Evolutionary conservation across 35 echinoderm and acorn worm genomes (phyloP).

Genomic region (Ophiothrix spiculata): DNA sequence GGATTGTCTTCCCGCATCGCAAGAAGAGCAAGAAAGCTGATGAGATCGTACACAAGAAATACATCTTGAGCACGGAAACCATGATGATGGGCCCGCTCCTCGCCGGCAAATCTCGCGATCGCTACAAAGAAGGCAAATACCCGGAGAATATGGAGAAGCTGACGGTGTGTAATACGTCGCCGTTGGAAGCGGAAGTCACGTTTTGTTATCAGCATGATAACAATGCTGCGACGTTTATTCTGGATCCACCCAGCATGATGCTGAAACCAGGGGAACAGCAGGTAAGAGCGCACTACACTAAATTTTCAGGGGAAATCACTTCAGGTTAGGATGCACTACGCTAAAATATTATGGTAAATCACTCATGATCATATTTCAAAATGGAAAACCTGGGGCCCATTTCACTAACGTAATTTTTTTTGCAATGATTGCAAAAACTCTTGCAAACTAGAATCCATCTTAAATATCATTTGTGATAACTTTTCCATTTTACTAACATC

Average conservation of each 20-base stretch:
- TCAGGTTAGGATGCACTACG: too few species aligned
- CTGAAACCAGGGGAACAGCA: conserved; percentile 89
- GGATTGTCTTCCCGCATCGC: conserved; percentile 95
- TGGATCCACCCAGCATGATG: conserved; percentile 83
- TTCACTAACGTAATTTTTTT: too few species aligned
- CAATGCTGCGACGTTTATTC: conserved; percentile 81
- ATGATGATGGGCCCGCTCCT: conserved; percentile 91
- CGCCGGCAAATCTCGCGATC: conserved; percentile 90
- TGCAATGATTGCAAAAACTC: too few species aligned
- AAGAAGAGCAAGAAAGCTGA: conserved; percentile 94
- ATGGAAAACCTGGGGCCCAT: too few species aligned
- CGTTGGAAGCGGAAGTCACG: conserved; percentile 82
- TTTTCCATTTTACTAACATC: too few species aligned
- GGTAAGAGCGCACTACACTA: too few species aligned
- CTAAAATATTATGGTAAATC: too few species aligned
- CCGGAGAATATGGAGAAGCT: conserved; percentile 97
- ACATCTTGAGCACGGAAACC: conserved; percentile 84
- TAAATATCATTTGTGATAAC: too few species aligned
- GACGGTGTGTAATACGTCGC: conserved; percentile 89
- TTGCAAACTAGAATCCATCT: too few species aligned
- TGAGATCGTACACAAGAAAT: conserved; percentile 99
- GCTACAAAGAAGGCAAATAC: conserved; percentile 96
- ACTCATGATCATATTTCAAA: too few species aligned
- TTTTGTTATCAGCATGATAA: conserved; percentile 98
- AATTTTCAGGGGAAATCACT: too few species aligned